Percentiles rank a stretch among this genome's conserved stretches.
phyloP scores from a whole-genome alignment of 92 coral and sea anemone species.

The Epizoanthus stellaris region DNA sequence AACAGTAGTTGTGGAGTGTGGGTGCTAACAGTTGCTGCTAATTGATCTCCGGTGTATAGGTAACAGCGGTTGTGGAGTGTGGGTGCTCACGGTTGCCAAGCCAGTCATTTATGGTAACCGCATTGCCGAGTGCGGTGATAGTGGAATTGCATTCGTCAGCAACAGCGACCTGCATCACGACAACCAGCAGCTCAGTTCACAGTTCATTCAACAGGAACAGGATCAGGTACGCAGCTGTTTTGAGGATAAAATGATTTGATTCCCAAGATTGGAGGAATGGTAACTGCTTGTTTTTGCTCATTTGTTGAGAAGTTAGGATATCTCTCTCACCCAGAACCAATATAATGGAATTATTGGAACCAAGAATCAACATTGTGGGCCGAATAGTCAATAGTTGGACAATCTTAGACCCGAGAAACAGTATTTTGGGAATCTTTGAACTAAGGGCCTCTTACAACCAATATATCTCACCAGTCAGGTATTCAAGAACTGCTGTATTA shows the following conservation, averaged over 20 bases:
- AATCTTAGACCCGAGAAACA: too few species aligned
- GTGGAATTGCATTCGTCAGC: constrained; percentile 94
- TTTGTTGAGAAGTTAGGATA: not conserved
- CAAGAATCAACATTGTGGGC: too few species aligned
- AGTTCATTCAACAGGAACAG: constrained; percentile 89
- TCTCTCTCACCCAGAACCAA: not conserved
- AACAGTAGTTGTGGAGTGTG: constrained; percentile 98
- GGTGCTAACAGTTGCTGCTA: constrained; percentile 77
- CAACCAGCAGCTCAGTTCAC: constrained; percentile 96
- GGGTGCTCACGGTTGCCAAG: constrained; percentile 90
- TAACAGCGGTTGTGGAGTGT: constrained; percentile 97
- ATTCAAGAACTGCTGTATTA: too few species aligned
- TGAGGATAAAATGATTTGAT: not conserved
- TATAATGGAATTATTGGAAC: too few species aligned
- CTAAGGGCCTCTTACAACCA: too few species aligned
- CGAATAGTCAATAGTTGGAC: too few species aligned
- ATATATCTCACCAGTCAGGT: too few species aligned
- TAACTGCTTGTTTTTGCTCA: not conserved
- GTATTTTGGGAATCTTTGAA: too few species aligned
- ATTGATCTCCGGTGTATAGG: constrained; percentile 46
- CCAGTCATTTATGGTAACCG: constrained; percentile 93
- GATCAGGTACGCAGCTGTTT: constrained; percentile 75
- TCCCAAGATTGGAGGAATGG: too few species aligned
- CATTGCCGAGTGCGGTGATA: constrained; percentile 91
- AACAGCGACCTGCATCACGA: constrained; percentile 90